phyloP scores from a whole-genome alignment of 2,113 vertebrate species.

The Silurus asotus region DNA sequence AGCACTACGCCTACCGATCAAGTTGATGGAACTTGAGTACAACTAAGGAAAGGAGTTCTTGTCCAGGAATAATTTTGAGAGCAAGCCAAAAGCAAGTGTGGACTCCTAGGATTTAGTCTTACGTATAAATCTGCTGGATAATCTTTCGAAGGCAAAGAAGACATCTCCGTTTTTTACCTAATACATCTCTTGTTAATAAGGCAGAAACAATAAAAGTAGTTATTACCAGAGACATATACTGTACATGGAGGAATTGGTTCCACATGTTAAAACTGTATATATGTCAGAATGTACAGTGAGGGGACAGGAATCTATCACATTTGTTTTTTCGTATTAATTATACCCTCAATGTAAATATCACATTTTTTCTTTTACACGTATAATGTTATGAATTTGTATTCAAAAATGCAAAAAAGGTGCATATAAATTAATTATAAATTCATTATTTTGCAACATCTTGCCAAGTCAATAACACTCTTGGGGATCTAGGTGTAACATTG shows the following conservation, averaged over 20 bases:
- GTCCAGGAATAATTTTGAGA: slow-evolving; percentile 32
- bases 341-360: background rate
- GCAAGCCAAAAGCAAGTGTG: slow-evolving; percentile 8
- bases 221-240: background rate
- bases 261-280: slow-evolving; percentile 4
- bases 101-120: slow-evolving; percentile 15
- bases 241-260: slow-evolving; percentile 4
- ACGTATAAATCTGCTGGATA: slow-evolving; percentile 10
- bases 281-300: background rate
- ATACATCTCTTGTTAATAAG: background rate
- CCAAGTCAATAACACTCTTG: no score
- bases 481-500: no score
- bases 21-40: slow-evolving; percentile 24
- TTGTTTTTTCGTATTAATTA: background rate
- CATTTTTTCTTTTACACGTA: background rate
- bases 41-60: slow-evolving; percentile 15
- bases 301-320: background rate
- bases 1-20: slow-evolving; percentile 40
- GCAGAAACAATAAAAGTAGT: slow-evolving; percentile 13
- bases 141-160: slow-evolving; percentile 11
- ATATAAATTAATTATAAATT: no score
- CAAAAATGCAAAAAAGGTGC: background rate
- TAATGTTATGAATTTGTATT: background rate
- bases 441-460: background rate
- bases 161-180: slow-evolving; percentile 16